phyloP scores from a whole-genome alignment of 2,888 invertebrate genomes.

The Podabrus alpinus region DNA sequence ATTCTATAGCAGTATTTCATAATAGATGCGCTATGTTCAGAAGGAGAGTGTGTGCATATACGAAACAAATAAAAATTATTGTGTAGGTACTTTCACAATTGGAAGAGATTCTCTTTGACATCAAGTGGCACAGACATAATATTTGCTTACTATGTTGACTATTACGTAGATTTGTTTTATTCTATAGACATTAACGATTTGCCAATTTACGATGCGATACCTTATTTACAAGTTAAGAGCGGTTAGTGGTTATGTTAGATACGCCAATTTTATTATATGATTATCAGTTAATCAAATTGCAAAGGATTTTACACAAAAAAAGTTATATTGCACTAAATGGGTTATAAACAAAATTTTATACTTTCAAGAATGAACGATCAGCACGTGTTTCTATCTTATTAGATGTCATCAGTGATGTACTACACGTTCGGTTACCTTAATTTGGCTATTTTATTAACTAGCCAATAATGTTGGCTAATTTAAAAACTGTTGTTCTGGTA shows the following conservation, averaged over 20 bases:
- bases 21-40: too few species aligned
- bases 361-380: not conserved
- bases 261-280: not conserved
- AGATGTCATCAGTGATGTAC: not conserved
- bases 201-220: not conserved
- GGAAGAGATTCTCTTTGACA: not conserved
- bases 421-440: too few species aligned
- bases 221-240: not conserved
- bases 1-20: not conserved
- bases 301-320: not conserved
- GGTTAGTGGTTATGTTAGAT: not conserved
- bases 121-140: not conserved
- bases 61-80: too few species aligned
- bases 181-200: not conserved
- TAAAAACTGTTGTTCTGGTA: too few species aligned
- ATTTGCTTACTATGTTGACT: not conserved
- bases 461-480: too few species aligned
- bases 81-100: not conserved
- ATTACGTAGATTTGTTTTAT: not conserved
- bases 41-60: too few species aligned
- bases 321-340: not conserved
- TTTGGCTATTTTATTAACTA: too few species aligned
- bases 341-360: not conserved
- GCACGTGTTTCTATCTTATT: not conserved
- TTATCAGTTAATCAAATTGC: not conserved